Evolutionary conservation across 1,140 invertebrate species (phyloP), one percentile per base, ranked within the genome.

Genomic region (Saccostrea cuccullata): DNA sequence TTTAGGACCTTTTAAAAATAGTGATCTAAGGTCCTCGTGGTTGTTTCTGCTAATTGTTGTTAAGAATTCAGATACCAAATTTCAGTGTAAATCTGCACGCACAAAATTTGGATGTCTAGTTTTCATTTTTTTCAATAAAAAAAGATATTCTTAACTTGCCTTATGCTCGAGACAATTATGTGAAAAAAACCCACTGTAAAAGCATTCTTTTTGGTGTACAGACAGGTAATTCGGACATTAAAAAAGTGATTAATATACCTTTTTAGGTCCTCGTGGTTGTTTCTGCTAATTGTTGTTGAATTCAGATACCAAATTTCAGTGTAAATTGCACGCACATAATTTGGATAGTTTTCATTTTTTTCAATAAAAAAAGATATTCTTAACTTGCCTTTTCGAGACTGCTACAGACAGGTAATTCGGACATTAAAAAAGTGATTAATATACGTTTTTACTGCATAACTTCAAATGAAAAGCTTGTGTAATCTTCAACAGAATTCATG

Each of bases 21-120:
- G 2, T 36, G 30, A 36, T 36, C 30, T 36, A 1, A 36, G 30
- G 30, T 36, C 30, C 30, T 36, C 30, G 30, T 36, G 30, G 30
- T 67, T 67, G 60, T 67, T 67, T 67, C 60, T 67, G 20, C 60
- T 67, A 20, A 67, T 23, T 67, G 60, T 67, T 67, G 20, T 67
- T 67, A 67, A 67, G 30, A 20, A 67, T 67, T 13, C 60, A 67
- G 60, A 20, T 67, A 67, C 5, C 17, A 67, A 36, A 36, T 36
- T 36, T 36, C 30, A 36, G 30, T 36, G 30, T 36, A 36, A 36
- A 47, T 67, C 60, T 67, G 60, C 17, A 67, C 60, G 11, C 60
- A 67, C 60, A 20, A 67, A 67, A 67, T 67, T 67, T n/a, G 20
- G 60, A 20, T 67, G 60, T 5, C 60, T 67, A 67, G 60, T 20